These are phyloP conservation scores for Phania funesta DNA, from an alignment of 2,888 invertebrate genomes.

Conservation along the genomic window DNA sequence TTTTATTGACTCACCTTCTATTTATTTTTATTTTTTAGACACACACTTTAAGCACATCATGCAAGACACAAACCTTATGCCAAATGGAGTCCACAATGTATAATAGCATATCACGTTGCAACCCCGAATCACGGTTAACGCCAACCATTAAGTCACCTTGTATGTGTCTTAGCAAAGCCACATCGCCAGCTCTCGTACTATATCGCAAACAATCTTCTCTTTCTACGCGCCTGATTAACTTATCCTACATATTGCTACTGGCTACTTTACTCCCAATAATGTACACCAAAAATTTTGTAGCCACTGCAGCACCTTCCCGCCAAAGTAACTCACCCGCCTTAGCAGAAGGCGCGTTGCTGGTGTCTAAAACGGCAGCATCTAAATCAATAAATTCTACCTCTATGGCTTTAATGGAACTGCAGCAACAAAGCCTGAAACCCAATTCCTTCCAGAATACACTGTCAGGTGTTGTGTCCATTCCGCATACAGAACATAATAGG, in stretches of 20 bases:
- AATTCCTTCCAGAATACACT: constrained; percentile 54
- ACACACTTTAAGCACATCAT: neutral
- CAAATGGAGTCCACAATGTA: constrained; percentile 37
- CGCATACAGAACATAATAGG: constrained; percentile 71
- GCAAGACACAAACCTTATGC: constrained; percentile 40
- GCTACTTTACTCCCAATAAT: constrained; percentile 40
- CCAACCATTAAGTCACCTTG: neutral
- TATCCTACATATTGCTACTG: constrained; percentile 34
- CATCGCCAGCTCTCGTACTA: neutral
- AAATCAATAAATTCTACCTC: constrained; percentile 58
- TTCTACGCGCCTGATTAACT: constrained; percentile 6
- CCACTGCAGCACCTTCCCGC: constrained; percentile 53
- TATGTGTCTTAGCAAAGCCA: constrained; percentile 2
- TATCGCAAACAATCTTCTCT: neutral
- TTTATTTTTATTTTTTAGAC: constrained; percentile 38
- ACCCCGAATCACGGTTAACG: neutral
- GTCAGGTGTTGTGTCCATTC: constrained; percentile 1
- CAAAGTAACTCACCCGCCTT: constrained; percentile 60
- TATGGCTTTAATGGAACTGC: constrained; percentile 2
- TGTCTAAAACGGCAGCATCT: constrained; percentile 34
- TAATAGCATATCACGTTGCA: neutral
- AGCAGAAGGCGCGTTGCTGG: constrained; percentile 38
- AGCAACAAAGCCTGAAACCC: constrained; percentile 58
- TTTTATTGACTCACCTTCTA: neutral
- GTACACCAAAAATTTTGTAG: constrained; percentile 39